Base-by-base conservation (phyloP, 92 coral and sea anemone species). In the Phymanthus crucifer region DNA sequence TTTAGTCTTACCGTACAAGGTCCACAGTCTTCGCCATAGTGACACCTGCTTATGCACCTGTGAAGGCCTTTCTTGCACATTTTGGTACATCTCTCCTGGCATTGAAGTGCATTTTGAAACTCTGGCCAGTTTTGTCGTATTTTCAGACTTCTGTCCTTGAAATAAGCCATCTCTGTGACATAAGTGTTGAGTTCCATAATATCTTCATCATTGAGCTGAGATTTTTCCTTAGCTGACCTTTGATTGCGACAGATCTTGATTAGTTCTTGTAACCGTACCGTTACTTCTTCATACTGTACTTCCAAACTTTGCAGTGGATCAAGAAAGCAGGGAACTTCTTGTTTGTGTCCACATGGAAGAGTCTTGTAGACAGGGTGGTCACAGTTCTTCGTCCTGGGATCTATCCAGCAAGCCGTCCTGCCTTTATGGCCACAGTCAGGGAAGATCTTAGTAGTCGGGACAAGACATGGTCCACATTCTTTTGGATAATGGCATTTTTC, bases 381-480 rank as follows among this genome's bases (percentile, higher is more conserved):
- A 50, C 86, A 83, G 54, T 74, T 13, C 81, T 74, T 21, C 18
- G 75, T 70, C 36, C 36, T 72, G 2, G 76, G 52, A 32, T 23
- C 50, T 43, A 40, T 74, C 29, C 86, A 79, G 52, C 86, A 83
- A 5, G 86, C 70, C 7, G 48, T 88, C 52, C 67, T 24, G 14
- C 75, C 43, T 48, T 65, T 67, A 72, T 87, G 91, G 0, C 78
- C 82, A 75, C 91, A 87, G 4, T 35, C 47, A 9, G 85, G 82
- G 67, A 87, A 34, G 31, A 40, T 46, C 26, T 77, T 82, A 1
- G 73, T 40, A 32, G 77, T 68, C 6, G 29, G 26, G 7, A 32
- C 70, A 32, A 2, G 66, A 38, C 91, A 87, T 35, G 38, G 52
- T 47, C 67, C 81, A 58, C 91, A 87, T n/a, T 32, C 46, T 33